Percentiles rank a stretch among this genome's conserved stretches.
These are phyloP conservation scores for Siphlonurus alternatus DNA, from an alignment of 2,888 invertebrate species.

Conservation along the genomic window DNA sequence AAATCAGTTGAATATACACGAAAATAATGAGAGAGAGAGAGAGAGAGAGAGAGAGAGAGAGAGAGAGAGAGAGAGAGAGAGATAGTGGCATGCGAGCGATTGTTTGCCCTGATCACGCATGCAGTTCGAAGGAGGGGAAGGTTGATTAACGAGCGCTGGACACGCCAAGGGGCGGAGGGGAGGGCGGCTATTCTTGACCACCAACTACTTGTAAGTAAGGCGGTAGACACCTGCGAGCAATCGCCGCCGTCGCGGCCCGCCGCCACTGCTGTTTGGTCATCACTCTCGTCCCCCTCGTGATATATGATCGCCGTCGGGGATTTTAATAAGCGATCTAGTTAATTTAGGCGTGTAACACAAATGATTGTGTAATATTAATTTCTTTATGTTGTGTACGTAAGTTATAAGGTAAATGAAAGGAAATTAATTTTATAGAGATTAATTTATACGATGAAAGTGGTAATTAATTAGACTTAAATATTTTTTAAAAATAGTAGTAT, in stretches of 20 bases:
- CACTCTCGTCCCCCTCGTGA: background rate
- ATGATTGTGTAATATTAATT: background rate
- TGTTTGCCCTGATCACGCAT: background rate
- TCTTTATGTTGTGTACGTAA: background rate
- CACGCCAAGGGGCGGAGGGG: background rate
- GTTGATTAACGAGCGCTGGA: background rate
- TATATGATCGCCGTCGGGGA: background rate
- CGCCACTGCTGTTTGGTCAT: too few species aligned
- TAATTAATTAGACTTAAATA: too few species aligned
- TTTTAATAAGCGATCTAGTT: background rate
- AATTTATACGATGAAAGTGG: too few species aligned
- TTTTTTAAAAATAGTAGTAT: too few species aligned
- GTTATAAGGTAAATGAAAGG: too few species aligned
- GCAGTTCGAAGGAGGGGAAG: background rate
- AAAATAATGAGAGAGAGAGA: background rate
- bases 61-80: background rate
- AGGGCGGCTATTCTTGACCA: constrained; percentile 1
- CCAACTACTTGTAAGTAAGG: background rate
- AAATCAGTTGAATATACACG: background rate
- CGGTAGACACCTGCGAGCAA: background rate
- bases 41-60: background rate
- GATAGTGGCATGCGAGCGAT: constrained; percentile 4
- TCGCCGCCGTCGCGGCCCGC: too few species aligned
- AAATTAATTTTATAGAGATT: too few species aligned
- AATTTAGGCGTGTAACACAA: background rate